Percentiles rank a stretch among this genome's conserved stretches.
These are phyloP conservation scores for Catocala sponsa DNA, from an alignment of 2,888 invertebrate genomes.

Conservation along the genomic window DNA sequence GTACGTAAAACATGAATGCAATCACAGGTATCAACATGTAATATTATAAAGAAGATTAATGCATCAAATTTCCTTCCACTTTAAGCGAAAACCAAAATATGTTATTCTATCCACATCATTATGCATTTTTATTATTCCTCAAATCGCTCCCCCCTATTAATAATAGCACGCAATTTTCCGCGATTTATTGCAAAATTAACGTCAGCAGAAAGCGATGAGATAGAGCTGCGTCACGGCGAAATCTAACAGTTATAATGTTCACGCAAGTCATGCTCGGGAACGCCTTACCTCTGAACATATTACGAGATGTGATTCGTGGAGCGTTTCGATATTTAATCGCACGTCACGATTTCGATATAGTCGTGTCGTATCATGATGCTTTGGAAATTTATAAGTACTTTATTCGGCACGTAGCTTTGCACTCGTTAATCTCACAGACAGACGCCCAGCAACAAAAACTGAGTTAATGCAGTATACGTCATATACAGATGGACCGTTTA, in stretches of 20 bases:
- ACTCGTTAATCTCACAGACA: too few relatives aligned
- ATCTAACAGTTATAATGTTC: slow-evolving; percentile 13
- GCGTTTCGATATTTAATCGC: neutral
- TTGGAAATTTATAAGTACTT: too few relatives aligned
- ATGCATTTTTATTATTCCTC: slow-evolving; percentile 2
- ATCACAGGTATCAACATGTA: too few relatives aligned
- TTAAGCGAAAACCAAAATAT: neutral
- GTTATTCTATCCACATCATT: neutral
- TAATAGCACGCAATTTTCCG: slow-evolving; percentile 17
- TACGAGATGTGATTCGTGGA: slow-evolving; percentile 24
- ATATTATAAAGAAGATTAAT: too few relatives aligned
- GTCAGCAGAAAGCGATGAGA: slow-evolving; percentile 14
- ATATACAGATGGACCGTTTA: too few relatives aligned
- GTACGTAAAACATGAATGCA: too few relatives aligned
- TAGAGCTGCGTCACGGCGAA: slow-evolving; percentile 33
- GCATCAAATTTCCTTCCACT: too few relatives aligned
- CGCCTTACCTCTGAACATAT: slow-evolving; percentile 36
- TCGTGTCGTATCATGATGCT: too few relatives aligned
- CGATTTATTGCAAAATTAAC: slow-evolving; percentile 31
- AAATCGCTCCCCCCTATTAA: slow-evolving; percentile 12
- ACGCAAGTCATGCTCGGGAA: slow-evolving; percentile 39
- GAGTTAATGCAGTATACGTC: too few relatives aligned
- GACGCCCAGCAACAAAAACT: too few relatives aligned
- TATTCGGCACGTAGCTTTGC: too few relatives aligned
- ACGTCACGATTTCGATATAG: slow-evolving; percentile 4